Conservation (phyloP, 2,888 invertebrate species). For the Drosophila mayaguana region DNA sequence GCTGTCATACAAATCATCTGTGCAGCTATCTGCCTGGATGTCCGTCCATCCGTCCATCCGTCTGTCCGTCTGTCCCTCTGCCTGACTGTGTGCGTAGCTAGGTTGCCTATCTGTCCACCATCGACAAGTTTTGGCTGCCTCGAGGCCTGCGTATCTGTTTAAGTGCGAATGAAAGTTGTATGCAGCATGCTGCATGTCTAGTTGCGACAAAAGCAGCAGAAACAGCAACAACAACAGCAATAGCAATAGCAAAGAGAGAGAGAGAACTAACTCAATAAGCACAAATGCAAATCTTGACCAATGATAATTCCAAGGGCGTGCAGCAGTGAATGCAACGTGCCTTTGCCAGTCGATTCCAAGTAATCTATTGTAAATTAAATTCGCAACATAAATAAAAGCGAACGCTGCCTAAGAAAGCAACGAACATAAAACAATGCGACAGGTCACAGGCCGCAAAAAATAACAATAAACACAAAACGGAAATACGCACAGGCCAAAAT, state of each 20-base stretch:
- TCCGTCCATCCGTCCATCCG: constrained; percentile 17
- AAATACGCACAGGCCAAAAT: constrained; percentile 42
- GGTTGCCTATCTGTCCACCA: constrained; percentile 17
- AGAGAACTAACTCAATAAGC: constrained; percentile 75
- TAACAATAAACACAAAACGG: constrained; percentile 74
- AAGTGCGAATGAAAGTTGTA: constrained; percentile 73
- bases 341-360: too few species aligned
- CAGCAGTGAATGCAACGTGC: constrained; percentile 1
- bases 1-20: constrained; percentile 77
- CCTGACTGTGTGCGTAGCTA: constrained; percentile 6
- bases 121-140: constrained; percentile 64
- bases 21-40: constrained; percentile 30
- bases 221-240: background rate
- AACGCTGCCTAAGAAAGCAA: constrained; percentile 3
- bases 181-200: constrained; percentile 57
- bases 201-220: constrained; percentile 39
- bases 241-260: constrained; percentile 40
- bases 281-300: constrained; percentile 68
- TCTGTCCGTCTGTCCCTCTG: constrained; percentile 6
- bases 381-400: constrained; percentile 62
- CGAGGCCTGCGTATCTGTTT: constrained; percentile 55
- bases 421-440: constrained; percentile 20
- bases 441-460: constrained; percentile 49
- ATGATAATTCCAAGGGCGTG: constrained; percentile 26
- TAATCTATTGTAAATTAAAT: constrained; percentile 80